Base-by-base conservation (phyloP, 2,888 invertebrate genomes). In the Fragum whitleyi region DNA sequence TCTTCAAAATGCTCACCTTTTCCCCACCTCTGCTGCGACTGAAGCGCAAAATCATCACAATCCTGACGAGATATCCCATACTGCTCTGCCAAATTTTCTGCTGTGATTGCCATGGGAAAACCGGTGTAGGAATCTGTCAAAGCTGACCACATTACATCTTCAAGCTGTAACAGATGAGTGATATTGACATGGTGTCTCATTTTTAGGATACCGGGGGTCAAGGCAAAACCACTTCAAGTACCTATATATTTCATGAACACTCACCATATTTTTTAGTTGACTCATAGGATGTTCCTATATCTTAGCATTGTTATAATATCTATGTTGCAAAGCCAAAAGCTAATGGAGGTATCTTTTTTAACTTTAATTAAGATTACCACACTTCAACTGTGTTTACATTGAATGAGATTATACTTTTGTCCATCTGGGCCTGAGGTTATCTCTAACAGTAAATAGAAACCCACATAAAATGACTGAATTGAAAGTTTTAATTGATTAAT, bases 91-190 rank as follows among this genome's bases (percentile, higher is more conserved):
- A 94, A 86, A 74, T 94, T 94, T 81, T 94, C 94, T 28, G 94
- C 94, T 0, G 99, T 99, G 92, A 98, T 94, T 1, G 97, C 99
- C 99, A 99, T 99, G 0, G 99, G 98, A 47, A 97, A 95, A 85
- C 97, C 97, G 92, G 97, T 97, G 94, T 97, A 96, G 0, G 96
- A 95, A 93, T 99, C 99, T 0, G 97, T 96, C 1, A 99, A 95
- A 2, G 97, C 96, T 0, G 96, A 95, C 99, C 99, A 99, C 19
- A 99, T 94, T 0, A 96, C 95, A 94, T 99, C 99, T 94, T 99
- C 98, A 86, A 98, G 95, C 85, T 93, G 81, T 21, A 80, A 78
- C 9, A 65, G 32, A 36, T 36, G n/a, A n/a, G n/a, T 42, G 11
- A 42, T 9, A 42, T 16, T 11, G 9, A 42, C 16, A 42, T 16